A percentile compares a stretch with the other conserved stretches of the same genome.
phyloP scores from a whole-genome alignment of 2,888 invertebrate genomes.

The Ormyrus pomaceus region DNA sequence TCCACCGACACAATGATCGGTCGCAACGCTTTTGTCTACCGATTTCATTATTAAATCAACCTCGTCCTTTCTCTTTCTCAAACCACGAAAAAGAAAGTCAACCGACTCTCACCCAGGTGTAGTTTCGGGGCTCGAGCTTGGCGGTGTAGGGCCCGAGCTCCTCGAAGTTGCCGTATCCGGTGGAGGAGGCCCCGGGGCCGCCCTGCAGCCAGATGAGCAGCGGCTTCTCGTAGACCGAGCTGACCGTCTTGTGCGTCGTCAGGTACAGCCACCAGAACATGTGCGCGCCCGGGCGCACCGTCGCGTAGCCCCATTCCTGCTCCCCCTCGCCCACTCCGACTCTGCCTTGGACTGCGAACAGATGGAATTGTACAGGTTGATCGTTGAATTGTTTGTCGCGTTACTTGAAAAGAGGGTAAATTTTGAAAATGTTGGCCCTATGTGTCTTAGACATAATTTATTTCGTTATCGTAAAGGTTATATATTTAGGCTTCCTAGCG shows the following conservation, averaged over 20 bases:
- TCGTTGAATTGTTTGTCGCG: too few relatives aligned
- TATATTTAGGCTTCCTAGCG: too few relatives aligned
- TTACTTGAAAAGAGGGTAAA: too few relatives aligned
- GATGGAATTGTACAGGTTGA: too few relatives aligned
- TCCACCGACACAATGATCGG: neutral
- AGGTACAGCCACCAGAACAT: slow-evolving; percentile 94
- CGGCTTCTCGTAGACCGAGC: slow-evolving; percentile 78
- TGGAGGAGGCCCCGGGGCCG: slow-evolving; percentile 89
- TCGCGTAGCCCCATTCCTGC: slow-evolving; percentile 86
- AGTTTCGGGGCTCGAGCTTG: slow-evolving; percentile 81
- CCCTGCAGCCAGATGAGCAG: slow-evolving; percentile 93
- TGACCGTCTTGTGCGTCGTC: slow-evolving; percentile 42
- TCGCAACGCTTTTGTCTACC: neutral
- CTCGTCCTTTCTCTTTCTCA: neutral
- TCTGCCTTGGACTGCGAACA: slow-evolving; percentile 55
- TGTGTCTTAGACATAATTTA: too few relatives aligned
- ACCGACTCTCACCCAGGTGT: slow-evolving; percentile 82
- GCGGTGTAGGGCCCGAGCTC: slow-evolving; percentile 87
- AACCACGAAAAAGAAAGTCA: too few relatives aligned
- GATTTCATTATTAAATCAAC: neutral
- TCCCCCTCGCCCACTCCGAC: slow-evolving; percentile 79
- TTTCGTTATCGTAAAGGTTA: too few relatives aligned
- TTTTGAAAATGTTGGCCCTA: too few relatives aligned
- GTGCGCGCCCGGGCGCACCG: slow-evolving; percentile 84
- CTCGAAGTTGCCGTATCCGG: slow-evolving; percentile 91